Conservation (phyloP, 2,113 vertebrate species). For the Chitala chitala region DNA sequence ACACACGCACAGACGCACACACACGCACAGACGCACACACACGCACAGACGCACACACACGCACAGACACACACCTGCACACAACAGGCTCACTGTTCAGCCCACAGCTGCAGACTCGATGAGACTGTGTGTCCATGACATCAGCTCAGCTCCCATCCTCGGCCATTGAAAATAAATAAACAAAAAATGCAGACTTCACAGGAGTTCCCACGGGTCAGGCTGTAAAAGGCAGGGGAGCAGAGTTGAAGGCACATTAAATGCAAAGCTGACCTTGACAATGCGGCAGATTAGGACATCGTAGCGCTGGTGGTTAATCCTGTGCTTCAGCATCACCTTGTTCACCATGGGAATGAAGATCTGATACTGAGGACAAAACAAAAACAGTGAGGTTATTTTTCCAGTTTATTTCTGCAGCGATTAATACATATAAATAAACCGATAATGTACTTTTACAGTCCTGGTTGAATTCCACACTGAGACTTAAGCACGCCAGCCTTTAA, state of each 20-base stretch:
- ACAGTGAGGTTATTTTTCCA: background rate
- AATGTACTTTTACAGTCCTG: background rate
- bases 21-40: background rate
- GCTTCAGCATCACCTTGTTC: conserved; percentile 91
- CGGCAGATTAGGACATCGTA: conserved; percentile 96
- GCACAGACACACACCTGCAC: conserved; percentile 18
- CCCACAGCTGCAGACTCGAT: background rate
- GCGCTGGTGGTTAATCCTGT: conserved; percentile 92
- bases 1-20: background rate
- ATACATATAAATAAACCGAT: background rate
- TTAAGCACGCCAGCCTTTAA: too few species aligned
- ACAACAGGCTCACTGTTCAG: conserved; percentile 27
- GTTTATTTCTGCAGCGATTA: background rate
- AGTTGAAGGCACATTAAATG: too few species aligned
- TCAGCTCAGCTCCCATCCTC: background rate
- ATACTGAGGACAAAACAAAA: conserved; percentile 69
- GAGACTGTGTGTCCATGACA: background rate
- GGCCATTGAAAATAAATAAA: background rate
- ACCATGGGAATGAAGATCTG: conserved; percentile 99
- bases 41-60: background rate
- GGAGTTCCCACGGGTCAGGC: background rate
- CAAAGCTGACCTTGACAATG: conserved; percentile 89
- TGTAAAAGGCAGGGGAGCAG: background rate
- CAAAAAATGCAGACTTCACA: background rate
- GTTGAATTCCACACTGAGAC: background rate